These are phyloP conservation scores for Eospalax fontanierii DNA, from an alignment of 2,797 vertebrate genomes.

Conservation along the genomic window DNA sequence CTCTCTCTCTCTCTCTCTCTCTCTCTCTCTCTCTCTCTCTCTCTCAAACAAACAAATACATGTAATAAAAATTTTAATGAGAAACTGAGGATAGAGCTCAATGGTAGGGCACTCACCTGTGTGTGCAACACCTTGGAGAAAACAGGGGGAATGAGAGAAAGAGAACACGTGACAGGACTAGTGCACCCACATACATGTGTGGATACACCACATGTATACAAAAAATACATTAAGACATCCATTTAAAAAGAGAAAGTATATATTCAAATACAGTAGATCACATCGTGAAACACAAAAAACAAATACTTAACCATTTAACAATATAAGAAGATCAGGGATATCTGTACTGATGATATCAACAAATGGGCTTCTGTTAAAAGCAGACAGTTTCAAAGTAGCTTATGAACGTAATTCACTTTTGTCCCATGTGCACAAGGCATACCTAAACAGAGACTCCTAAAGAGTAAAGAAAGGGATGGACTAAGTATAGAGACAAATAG, in stretches of 20 bases:
- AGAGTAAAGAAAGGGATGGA: not conserved
- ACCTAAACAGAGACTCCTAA: not conserved
- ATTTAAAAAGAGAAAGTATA: not conserved
- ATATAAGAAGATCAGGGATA: not conserved
- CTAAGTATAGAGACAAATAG: not conserved
- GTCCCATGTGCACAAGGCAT: not conserved
- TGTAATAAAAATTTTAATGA: too few species aligned
- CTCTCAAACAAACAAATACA: too few species aligned
- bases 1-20: too few species aligned
- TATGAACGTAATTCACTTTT: constrained; percentile 8
- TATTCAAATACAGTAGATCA: constrained; percentile 30
- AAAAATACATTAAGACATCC: not conserved
- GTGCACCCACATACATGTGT: not conserved
- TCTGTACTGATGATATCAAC: not conserved
- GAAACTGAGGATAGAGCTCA: too few species aligned
- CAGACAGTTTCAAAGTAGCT: not conserved
- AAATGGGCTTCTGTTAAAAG: constrained; percentile 34
- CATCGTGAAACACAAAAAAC: not conserved
- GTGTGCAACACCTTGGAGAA: too few species aligned
- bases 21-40: too few species aligned
- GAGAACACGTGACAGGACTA: too few species aligned
- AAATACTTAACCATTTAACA: not conserved
- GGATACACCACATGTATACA: not conserved
- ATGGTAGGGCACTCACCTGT: too few species aligned
- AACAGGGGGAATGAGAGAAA: too few species aligned